These are phyloP conservation scores for Mamestra configurata DNA, from an alignment of 1,140 invertebrate species.

Conservation along the genomic window DNA sequence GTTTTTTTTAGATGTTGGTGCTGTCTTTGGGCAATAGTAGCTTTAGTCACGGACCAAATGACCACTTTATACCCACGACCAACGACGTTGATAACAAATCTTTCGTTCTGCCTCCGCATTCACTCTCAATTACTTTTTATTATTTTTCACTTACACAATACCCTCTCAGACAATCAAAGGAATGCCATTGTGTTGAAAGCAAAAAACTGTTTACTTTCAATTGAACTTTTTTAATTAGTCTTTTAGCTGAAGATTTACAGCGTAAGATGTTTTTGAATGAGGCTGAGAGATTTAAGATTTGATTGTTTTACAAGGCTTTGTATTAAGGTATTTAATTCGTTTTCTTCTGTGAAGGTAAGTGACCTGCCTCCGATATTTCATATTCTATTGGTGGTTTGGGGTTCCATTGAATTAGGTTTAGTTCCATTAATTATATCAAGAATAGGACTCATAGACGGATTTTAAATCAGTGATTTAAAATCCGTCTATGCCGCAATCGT, in stretches of 20 bases:
- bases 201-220: slow-evolving; percentile 25
- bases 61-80: slow-evolving; percentile 46
- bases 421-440: too few relatives aligned
- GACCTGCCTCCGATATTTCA: background rate
- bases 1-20: too few relatives aligned
- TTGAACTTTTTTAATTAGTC: slow-evolving; percentile 47
- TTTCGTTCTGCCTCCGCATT: slow-evolving; percentile 48
- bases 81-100: slow-evolving; percentile 48
- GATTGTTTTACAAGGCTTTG: background rate
- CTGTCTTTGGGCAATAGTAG: too few relatives aligned
- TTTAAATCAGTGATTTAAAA: too few relatives aligned
- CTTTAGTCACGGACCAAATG: slow-evolving; percentile 41
- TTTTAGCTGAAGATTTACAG: slow-evolving; percentile 25
- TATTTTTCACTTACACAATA: slow-evolving; percentile 44
- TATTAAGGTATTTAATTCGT: background rate
- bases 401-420: too few relatives aligned
- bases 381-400: too few relatives aligned
- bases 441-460: too few relatives aligned
- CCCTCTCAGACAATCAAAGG: slow-evolving; percentile 26
- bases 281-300: background rate
- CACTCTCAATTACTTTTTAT: slow-evolving; percentile 51
- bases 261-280: slow-evolving; percentile 8
- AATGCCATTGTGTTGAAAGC: slow-evolving; percentile 25
- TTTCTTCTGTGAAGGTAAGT: background rate
- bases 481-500: too few relatives aligned